phyloP scores from a whole-genome alignment of 1,140 invertebrate genomes.

The Brachionus koreanus region DNA sequence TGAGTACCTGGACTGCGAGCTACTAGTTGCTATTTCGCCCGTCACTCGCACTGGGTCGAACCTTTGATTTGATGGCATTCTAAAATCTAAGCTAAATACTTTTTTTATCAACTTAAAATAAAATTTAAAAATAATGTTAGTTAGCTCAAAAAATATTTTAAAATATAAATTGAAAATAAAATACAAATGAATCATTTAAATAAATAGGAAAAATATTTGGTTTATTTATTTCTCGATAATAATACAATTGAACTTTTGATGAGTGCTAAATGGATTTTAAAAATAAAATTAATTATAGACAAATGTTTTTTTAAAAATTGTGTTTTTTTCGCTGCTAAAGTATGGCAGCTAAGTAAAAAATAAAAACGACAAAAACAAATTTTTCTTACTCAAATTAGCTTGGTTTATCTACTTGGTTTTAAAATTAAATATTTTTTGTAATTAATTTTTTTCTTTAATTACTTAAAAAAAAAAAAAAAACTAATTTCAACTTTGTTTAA shows the following conservation, averaged over 20 bases:
- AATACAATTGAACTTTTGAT: not conserved
- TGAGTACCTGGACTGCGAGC: not conserved
- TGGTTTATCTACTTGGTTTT: not conserved
- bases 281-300: not conserved
- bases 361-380: not conserved
- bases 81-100: not conserved
- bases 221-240: not conserved
- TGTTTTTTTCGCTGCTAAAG: not conserved
- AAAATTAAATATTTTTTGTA: not conserved
- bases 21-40: not conserved
- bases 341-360: not conserved
- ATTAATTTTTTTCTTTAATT: not conserved
- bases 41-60: not conserved
- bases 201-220: not conserved
- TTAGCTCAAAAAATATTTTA: not conserved
- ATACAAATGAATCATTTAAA: not conserved
- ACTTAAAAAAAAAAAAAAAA: not conserved
- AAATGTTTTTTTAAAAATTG: not conserved
- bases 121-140: not conserved
- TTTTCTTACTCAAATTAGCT: not conserved
- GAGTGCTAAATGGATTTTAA: not conserved
- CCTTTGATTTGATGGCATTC: slow-evolving; percentile 18
- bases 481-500: too few species aligned
- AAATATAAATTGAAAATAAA: not conserved
- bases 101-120: too few species aligned